These are phyloP conservation scores for Calliphora vomitoria DNA, from an alignment of 2,888 invertebrate species.

Conservation along the genomic window DNA sequence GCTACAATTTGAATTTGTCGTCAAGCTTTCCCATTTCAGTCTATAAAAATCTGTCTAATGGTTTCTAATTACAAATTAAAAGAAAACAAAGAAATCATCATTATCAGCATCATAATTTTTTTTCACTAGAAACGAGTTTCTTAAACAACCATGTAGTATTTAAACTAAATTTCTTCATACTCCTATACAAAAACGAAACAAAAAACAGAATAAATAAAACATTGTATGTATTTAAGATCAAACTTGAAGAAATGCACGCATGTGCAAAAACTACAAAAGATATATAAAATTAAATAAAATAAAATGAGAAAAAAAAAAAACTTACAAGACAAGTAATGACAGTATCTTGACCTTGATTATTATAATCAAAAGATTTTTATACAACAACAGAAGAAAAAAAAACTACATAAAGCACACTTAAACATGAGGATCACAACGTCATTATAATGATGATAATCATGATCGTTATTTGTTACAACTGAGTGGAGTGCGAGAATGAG, in stretches of 20 bases:
- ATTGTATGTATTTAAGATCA: neutral
- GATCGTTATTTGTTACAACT: neutral
- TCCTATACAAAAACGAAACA: neutral
- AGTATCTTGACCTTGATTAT: conserved; percentile 71
- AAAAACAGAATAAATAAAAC: neutral
- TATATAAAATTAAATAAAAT: neutral
- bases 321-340: conserved; percentile 63
- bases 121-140: too few species aligned
- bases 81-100: neutral
- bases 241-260: neutral
- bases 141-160: too few species aligned
- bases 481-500: conserved; percentile 15
- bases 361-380: conserved; percentile 50
- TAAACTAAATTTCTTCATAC: neutral
- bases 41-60: conserved; percentile 1
- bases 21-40: too few species aligned
- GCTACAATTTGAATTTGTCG: too few species aligned
- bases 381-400: neutral
- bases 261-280: conserved; percentile 11
- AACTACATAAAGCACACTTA: neutral
- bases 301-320: neutral
- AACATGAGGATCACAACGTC: conserved; percentile 11
- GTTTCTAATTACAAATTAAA: neutral
- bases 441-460: conserved; percentile 5
- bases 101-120: neutral